Evolutionary conservation across 2,797 vertebrate genomes (phyloP).

Genomic region (Chelon labrosus): DNA sequence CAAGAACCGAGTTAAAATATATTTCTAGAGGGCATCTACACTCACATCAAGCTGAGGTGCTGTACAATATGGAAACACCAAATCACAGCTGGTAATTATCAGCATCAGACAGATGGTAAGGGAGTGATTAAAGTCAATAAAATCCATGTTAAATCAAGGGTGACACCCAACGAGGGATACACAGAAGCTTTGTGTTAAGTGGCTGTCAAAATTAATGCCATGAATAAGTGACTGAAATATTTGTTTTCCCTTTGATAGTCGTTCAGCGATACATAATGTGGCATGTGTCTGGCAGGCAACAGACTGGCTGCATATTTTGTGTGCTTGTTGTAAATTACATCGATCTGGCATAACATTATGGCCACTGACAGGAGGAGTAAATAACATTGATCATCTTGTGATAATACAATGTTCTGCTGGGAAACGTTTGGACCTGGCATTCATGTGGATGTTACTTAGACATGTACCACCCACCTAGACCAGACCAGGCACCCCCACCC

Average conservation of each 20-base stretch:
- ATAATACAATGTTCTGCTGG: no score
- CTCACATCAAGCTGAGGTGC: no score
- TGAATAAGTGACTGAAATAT: conserved; percentile 1
- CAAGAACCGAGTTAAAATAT: no score
- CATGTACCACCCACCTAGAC: no score
- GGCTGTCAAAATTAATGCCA: conserved; percentile 2
- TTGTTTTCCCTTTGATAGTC: neutral
- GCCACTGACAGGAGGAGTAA: no score
- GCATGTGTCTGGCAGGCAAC: neutral
- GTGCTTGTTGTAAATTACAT: neutral
- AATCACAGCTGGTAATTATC: conserved; percentile 19
- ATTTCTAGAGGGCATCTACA: no score
- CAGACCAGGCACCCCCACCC: no score
- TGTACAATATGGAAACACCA: no score
- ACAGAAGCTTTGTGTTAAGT: neutral
- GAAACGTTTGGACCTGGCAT: no score
- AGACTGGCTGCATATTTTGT: neutral
- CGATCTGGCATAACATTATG: no score
- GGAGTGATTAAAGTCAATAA: conserved; percentile 25
- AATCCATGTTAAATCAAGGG: conserved; percentile 22
- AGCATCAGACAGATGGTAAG: conserved; percentile 27
- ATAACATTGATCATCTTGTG: no score
- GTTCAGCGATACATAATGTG: neutral
- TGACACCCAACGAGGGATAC: neutral
- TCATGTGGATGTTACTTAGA: no score